A percentile compares a stretch with the other conserved stretches of the same genome.
phyloP scores from a whole-genome alignment of 92 coral and sea anemone species.

The Blastomussa wellsi region DNA sequence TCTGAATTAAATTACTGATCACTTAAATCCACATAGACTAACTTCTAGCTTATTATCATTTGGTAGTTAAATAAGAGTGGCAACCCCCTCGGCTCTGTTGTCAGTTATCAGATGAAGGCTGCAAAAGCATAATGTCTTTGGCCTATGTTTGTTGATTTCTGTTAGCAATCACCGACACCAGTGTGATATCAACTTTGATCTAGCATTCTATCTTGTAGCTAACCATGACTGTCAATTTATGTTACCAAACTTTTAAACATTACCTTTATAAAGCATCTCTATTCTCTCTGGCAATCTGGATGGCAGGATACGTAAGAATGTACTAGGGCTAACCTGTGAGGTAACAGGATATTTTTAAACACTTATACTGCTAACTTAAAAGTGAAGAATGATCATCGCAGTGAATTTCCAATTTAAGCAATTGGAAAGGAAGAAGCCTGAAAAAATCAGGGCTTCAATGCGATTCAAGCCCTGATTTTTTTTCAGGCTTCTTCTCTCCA shows the following conservation, averaged over 20 bases:
- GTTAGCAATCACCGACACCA: too few species aligned
- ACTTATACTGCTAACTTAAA: not conserved
- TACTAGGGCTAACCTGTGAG: not conserved
- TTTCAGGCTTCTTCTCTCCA: too few species aligned
- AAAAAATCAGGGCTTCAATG: too few species aligned
- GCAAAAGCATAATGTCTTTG: not conserved
- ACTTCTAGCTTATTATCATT: not conserved
- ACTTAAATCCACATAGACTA: not conserved
- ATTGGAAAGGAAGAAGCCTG: too few species aligned
- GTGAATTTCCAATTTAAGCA: too few species aligned
- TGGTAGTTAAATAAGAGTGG: not conserved
- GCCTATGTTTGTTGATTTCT: not conserved
- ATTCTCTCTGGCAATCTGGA: slow-evolving; percentile 40
- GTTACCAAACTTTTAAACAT: not conserved
- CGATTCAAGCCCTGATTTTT: too few species aligned
- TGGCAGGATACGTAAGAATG: not conserved
- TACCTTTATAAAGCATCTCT: slow-evolving; percentile 37
- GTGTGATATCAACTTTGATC: too few species aligned
- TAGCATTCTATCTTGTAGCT: not conserved
- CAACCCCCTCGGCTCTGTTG: not conserved
- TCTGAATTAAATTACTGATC: not conserved
- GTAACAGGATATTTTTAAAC: not conserved
- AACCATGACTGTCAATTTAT: not conserved
- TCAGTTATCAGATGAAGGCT: not conserved
- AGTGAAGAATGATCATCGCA: too few species aligned